Percentiles rank a stretch among this genome's conserved stretches.
Conservation (phyloP, 2,113 vertebrate species). For the Onychostoma macrolepis region DNA sequence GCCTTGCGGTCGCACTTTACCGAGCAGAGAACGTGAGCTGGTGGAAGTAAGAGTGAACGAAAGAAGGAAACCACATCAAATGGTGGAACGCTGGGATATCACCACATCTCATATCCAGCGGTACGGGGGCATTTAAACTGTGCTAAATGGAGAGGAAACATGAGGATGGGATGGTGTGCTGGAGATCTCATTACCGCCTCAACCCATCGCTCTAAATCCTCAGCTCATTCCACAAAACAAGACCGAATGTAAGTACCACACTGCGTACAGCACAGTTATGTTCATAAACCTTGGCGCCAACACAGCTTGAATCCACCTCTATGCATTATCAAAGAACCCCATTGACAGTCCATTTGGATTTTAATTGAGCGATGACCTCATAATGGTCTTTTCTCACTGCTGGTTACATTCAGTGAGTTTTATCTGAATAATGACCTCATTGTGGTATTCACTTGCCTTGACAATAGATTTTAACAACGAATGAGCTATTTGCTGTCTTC, state of each 20-base stretch:
- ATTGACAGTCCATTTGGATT: slow-evolving; percentile 23
- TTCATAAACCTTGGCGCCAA: slow-evolving; percentile 22
- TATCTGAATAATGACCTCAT: slow-evolving; percentile 28
- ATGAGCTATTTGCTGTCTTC: background rate
- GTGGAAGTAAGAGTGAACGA: slow-evolving; percentile 19
- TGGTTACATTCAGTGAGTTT: background rate
- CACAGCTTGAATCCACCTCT: slow-evolving; percentile 41
- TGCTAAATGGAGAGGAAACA: slow-evolving; percentile 41
- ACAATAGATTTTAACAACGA: background rate
- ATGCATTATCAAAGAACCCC: slow-evolving; percentile 16
- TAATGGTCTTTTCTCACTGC: slow-evolving; percentile 5
- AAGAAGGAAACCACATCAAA: slow-evolving; percentile 43
- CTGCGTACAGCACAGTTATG: background rate
- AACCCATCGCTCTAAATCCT: slow-evolving; percentile 24
- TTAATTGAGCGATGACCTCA: slow-evolving; percentile 27
- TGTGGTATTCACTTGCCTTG: background rate
- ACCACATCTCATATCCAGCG: slow-evolving; percentile 41
- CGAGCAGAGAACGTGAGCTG: slow-evolving; percentile 29
- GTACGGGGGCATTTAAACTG: slow-evolving; percentile 31
- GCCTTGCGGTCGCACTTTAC: slow-evolving; percentile 22
- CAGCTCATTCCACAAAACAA: slow-evolving; percentile 22
- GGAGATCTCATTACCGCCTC: slow-evolving; percentile 24
- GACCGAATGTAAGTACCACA: slow-evolving; percentile 19
- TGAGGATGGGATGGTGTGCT: slow-evolving; percentile 12
- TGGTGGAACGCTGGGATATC: slow-evolving; percentile 28